Evolutionary conservation across 2,113 vertebrate genomes (phyloP).

Genomic region (Pituophis catenifer): DNA sequence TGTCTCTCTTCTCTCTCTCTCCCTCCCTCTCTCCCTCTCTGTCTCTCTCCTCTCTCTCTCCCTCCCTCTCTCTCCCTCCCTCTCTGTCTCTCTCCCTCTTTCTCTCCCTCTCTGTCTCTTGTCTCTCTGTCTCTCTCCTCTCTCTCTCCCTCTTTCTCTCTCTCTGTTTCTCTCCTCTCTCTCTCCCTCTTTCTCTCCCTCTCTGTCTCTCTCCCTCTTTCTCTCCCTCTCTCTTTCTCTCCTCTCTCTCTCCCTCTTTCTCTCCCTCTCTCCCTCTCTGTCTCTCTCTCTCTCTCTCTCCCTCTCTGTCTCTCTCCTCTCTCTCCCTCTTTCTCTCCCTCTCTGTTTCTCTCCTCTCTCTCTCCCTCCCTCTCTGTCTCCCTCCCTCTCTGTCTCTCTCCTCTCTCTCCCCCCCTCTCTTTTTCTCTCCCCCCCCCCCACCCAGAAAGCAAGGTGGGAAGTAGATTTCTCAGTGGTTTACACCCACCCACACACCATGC

Average conservation of each 20-base stretch:
- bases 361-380: fast-evolving
- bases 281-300: too few species aligned
- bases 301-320: fast-evolving
- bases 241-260: too few species aligned
- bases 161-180: fast-evolving
- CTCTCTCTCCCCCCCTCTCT: fast-evolving
- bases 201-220: too few species aligned
- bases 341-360: fast-evolving
- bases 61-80: fast-evolving
- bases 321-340: fast-evolving
- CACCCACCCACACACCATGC: too few species aligned
- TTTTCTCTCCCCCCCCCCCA: too few species aligned
- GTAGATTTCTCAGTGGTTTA: too few species aligned
- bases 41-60: fast-evolving
- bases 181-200: too few species aligned
- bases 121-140: fast-evolving
- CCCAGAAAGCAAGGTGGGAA: too few species aligned
- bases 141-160: fast-evolving
- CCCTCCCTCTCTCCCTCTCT: fast-evolving
- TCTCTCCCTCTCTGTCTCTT: too few species aligned
- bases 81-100: fast-evolving
- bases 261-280: fast-evolving
- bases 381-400: fast-evolving
- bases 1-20: fast-evolving
- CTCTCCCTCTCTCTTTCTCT: fast-evolving